Evolutionary conservation across 2,888 invertebrate genomes (phyloP), one percentile per base, ranked within the genome.

Genomic region (Synanthedon vespiformis): DNA sequence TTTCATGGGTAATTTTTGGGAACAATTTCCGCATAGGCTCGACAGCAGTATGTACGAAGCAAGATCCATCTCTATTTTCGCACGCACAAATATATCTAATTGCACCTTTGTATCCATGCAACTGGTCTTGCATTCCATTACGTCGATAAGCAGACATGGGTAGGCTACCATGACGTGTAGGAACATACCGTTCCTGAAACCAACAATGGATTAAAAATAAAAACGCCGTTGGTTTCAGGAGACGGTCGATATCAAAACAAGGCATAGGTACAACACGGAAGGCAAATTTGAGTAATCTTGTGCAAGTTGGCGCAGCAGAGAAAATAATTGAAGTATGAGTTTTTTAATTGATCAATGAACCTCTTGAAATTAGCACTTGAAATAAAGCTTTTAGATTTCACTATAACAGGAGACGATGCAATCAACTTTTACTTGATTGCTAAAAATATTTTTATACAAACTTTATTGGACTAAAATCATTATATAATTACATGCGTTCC

Each of bases 141-240:
- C 80, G 71, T 56, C 71, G 64, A 66, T 81, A 85, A 54, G 76
- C 84, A 55, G 82, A 71, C 58, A 58, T 64, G 18, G 83, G 84
- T 49, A 85, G 79, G 62, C 74, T 77, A 76, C 85, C 85, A 55
- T 75, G 75, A 58, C 72, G 69, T 53, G 79, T 78, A 49, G 83
- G 82, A 78, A 82, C 80, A 65, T 81, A 85, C 65, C 65, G 84
- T 83, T 87, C 86, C 86, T 86, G 81, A 77, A 87, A 83, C 78
- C 75, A 85, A 84, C 72, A 74, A 77, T 70, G 65, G 67, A 65
- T 67, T 66, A 64, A 34, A 34, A 65, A 54, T 52, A 50, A 50
- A 40, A 50, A 49, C 53, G 47, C 48, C 55, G 64, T 64, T 67
- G 65, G 59, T 63, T 67, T 61, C 61, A 65, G 65, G 61, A 60